Percentiles rank a stretch among this genome's conserved stretches.
Evolutionary conservation across 2,797 vertebrate species (phyloP).

Genomic region (Sebastes reedi): DNA sequence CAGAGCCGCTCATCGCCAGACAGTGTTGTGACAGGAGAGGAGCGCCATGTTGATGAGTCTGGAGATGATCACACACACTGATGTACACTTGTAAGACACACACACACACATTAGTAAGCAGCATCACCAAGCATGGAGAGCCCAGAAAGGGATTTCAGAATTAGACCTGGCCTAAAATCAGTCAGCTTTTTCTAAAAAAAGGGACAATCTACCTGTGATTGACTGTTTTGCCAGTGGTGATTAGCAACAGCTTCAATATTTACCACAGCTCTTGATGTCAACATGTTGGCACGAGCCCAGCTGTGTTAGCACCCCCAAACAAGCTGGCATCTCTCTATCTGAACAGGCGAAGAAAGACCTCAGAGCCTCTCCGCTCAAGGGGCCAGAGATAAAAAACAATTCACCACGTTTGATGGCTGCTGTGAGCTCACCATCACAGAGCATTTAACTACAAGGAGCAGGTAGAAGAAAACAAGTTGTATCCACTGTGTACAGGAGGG

Average conservation of each 20-base stretch:
- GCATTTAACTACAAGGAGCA: conserved; percentile 15
- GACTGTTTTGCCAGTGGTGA: conserved; percentile 20
- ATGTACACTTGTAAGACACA: conserved; percentile 31
- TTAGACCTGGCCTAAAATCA: conserved; percentile 1
- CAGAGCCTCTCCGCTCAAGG: conserved; percentile 53
- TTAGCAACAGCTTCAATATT: conserved; percentile 36
- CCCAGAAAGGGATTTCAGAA: neutral
- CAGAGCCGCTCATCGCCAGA: conserved; percentile 65
- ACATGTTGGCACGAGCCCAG: conserved; percentile 42
- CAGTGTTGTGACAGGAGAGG: conserved; percentile 60
- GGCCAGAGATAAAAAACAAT: conserved; percentile 53
- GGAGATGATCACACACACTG: conserved; percentile 43
- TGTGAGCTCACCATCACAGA: conserved; percentile 46
- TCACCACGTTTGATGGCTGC: conserved; percentile 48
- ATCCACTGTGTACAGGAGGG: conserved; percentile 10
- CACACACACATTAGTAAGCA: neutral
- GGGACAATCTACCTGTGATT: neutral
- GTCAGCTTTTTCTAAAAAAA: neutral
- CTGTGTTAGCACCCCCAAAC: conserved; percentile 31
- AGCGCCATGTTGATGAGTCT: conserved; percentile 52
- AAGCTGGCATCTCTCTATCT: conserved; percentile 39
- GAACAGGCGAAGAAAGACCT: conserved; percentile 44
- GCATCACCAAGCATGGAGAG: neutral
- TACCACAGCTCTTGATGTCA: conserved; percentile 18
- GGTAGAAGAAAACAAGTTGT: neutral